phyloP scores from a whole-genome alignment of 2,888 invertebrate species.

The Poecilobothrus nobilitatus region DNA sequence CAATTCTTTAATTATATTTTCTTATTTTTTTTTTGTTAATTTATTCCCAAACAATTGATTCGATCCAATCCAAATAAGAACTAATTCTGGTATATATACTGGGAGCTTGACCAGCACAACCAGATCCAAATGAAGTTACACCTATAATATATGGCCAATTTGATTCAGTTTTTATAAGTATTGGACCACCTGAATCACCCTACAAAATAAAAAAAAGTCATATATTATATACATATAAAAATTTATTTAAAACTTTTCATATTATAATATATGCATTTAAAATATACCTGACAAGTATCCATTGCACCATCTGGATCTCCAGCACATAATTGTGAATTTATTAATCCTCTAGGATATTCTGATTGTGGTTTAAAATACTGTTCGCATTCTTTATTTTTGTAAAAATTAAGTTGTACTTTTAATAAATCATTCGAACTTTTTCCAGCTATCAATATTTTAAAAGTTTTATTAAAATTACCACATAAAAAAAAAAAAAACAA shows the following conservation, averaged over 20 bases:
- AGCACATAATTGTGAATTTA: conserved; percentile 33
- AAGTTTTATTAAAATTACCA: not conserved
- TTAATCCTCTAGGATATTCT: conserved; percentile 25
- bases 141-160: conserved; percentile 24
- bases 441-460: not conserved
- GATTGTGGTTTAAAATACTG: conserved; percentile 13
- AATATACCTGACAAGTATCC: conserved; percentile 31
- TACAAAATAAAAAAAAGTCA: conserved; percentile 13
- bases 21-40: no score
- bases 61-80: conserved; percentile 29
- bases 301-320: conserved; percentile 28
- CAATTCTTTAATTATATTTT: no score
- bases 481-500: not conserved
- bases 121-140: conserved; percentile 29
- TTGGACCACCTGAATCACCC: conserved; percentile 27
- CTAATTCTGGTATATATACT: conserved; percentile 29
- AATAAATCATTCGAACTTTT: not conserved
- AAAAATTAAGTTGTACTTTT: conserved; percentile 1
- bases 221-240: not conserved
- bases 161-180: conserved; percentile 7
- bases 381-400: not conserved
- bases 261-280: not conserved
- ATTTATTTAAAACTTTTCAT: not conserved
- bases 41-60: conserved; percentile 23
- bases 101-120: conserved; percentile 26